Evolutionary conservation across 2,113 vertebrate genomes (phyloP).

Genomic region (Muntiacus reevesi): DNA sequence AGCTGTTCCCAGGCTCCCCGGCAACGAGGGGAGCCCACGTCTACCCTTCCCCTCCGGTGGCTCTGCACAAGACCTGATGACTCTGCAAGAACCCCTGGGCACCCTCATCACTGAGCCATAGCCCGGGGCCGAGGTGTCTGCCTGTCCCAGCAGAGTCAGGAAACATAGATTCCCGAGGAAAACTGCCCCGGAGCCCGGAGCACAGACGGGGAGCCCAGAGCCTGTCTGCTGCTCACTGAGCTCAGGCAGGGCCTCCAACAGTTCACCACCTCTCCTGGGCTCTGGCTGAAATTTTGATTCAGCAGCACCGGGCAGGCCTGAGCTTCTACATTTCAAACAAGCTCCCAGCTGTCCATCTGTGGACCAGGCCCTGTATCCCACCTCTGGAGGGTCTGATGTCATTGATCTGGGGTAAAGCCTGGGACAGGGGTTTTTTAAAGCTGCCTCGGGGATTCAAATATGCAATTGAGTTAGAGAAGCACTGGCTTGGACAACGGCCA

Average conservation of each 20-base stretch:
- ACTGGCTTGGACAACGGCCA: neutral
- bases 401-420: neutral
- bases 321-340: neutral
- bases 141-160: neutral
- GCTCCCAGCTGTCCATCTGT: fast-evolving
- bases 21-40: neutral
- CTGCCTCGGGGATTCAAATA: neutral
- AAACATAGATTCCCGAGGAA: neutral
- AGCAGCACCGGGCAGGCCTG: fast-evolving
- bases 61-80: neutral
- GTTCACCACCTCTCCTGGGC: no score
- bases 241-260: fast-evolving
- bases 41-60: fast-evolving
- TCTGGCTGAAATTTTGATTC: neutral
- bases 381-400: neutral
- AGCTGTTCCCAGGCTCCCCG: neutral
- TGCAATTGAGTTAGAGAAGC: neutral
- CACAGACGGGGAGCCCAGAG: no score
- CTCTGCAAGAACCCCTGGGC: fast-evolving
- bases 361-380: neutral
- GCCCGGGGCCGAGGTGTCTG: fast-evolving
- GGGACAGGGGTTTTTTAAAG: neutral
- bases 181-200: neutral
- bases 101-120: fast-evolving
- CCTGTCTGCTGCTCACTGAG: neutral